These are phyloP conservation scores for Opisthograptis luteolata DNA, from an alignment of 2,888 invertebrate genomes.

Conservation along the genomic window DNA sequence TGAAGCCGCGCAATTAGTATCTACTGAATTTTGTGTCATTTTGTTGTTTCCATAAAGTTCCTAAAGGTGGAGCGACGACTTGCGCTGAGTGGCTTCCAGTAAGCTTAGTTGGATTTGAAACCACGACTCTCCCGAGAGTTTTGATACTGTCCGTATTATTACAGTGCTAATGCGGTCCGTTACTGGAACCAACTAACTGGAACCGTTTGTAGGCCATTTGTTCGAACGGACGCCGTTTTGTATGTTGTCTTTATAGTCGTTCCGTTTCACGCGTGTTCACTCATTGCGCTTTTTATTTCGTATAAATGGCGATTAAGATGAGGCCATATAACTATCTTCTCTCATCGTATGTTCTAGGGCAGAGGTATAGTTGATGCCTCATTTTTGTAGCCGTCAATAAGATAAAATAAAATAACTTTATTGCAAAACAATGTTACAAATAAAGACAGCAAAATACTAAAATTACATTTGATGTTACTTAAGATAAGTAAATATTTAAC, in stretches of 20 bases:
- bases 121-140: neutral
- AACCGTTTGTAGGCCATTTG: conserved; percentile 68
- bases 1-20: no score
- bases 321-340: conserved; percentile 10
- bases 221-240: conserved; percentile 49
- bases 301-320: conserved; percentile 13
- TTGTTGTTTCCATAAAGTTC: no score
- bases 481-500: no score
- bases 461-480: no score
- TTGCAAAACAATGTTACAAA: no score
- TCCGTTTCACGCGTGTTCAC: conserved; percentile 18
- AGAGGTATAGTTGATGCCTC: conserved; percentile 4
- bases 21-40: no score
- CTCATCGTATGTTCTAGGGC: neutral
- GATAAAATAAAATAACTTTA: no score
- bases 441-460: no score
- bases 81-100: no score
- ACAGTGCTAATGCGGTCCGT: conserved; percentile 63
- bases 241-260: conserved; percentile 23
- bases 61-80: no score
- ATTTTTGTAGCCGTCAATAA: no score
- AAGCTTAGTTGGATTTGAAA: no score
- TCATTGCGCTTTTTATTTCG: conserved; percentile 16
- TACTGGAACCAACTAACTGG: conserved; percentile 75
- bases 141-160: conserved; percentile 8